Conservation (phyloP, 2,797 vertebrate genomes). For the Cetoscarus ocellatus region DNA sequence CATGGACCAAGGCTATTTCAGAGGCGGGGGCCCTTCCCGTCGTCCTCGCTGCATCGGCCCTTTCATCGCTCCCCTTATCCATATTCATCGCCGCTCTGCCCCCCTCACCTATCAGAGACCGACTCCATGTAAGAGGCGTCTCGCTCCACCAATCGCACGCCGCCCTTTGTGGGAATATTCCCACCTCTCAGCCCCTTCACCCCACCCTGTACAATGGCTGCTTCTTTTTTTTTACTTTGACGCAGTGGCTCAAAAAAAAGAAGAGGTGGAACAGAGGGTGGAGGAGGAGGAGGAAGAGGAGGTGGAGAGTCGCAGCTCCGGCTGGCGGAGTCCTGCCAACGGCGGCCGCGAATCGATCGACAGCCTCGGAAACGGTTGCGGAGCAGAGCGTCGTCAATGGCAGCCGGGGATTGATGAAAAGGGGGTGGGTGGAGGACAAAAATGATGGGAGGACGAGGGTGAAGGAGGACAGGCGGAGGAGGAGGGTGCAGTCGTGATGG, state of each 20-base stretch:
- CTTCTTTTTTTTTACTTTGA: conserved; percentile 74
- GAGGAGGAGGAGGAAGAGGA: conserved; percentile 48
- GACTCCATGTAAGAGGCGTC: conserved; percentile 58
- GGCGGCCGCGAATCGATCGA: conserved; percentile 66
- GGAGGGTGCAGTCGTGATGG: conserved; percentile 50
- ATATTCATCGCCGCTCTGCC: conserved; percentile 79
- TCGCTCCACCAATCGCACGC: conserved; percentile 73
- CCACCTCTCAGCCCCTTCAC: conserved; percentile 69
- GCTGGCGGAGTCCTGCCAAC: conserved; percentile 55
- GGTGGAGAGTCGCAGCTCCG: conserved; percentile 56
- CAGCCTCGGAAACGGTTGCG: conserved; percentile 53
- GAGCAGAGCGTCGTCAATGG: conserved; percentile 63
- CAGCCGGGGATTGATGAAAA: conserved; percentile 49
- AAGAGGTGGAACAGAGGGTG: background rate
- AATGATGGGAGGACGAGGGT: conserved; percentile 44
- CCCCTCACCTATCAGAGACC: conserved; percentile 74
- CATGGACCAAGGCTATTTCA: conserved; percentile 53
- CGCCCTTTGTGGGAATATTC: conserved; percentile 56
- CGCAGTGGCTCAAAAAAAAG: conserved; percentile 79
- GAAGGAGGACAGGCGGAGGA: conserved; percentile 31
- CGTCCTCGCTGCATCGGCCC: conserved; percentile 67
- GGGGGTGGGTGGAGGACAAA: conserved; percentile 29
- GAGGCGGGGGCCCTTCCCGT: conserved; percentile 58
- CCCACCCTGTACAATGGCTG: conserved; percentile 76
- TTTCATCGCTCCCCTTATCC: conserved; percentile 81